Evolutionary conservation across 2,888 invertebrate species (phyloP).

Genomic region (Vesta saturnalis): DNA sequence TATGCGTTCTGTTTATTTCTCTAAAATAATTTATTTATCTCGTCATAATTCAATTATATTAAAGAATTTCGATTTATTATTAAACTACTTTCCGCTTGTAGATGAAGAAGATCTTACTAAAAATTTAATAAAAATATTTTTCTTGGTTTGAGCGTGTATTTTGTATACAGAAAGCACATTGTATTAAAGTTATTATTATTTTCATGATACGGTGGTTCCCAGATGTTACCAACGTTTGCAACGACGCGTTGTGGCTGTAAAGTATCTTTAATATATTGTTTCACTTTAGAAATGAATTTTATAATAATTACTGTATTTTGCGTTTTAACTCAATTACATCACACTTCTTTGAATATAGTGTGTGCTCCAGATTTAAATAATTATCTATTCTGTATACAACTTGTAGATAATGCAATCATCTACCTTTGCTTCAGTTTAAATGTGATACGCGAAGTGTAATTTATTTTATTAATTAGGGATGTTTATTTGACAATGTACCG

Average conservation of each 20-base stretch:
- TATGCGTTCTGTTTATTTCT: conserved; percentile 38
- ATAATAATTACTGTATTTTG: conserved; percentile 38
- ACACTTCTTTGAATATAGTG: conserved; percentile 19
- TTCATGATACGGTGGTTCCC: conserved; percentile 39
- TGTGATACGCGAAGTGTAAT: conserved; percentile 27
- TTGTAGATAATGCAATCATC: not conserved
- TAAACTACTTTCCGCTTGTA: not conserved
- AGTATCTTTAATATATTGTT: conserved; percentile 41
- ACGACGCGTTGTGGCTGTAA: conserved; percentile 42
- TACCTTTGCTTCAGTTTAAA: conserved; percentile 7
- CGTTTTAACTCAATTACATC: conserved; percentile 21
- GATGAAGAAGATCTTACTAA: not conserved
- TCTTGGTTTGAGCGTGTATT: conserved; percentile 21
- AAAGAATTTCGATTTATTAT: not conserved
- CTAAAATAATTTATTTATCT: conserved; percentile 19
- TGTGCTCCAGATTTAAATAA: too few relatives aligned
- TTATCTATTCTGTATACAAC: conserved; percentile 9
- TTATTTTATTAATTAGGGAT: conserved; percentile 33
- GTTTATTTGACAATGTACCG: conserved; percentile 23
- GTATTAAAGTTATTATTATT: conserved; percentile 45
- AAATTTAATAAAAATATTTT: not conserved
- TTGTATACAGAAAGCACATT: conserved; percentile 38
- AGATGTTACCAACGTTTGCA: conserved; percentile 42
- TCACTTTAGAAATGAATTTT: conserved; percentile 41
- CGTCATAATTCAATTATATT: not conserved